Base-by-base conservation (phyloP, 2,113 vertebrate species). In the Catharus bicknelli region DNA sequence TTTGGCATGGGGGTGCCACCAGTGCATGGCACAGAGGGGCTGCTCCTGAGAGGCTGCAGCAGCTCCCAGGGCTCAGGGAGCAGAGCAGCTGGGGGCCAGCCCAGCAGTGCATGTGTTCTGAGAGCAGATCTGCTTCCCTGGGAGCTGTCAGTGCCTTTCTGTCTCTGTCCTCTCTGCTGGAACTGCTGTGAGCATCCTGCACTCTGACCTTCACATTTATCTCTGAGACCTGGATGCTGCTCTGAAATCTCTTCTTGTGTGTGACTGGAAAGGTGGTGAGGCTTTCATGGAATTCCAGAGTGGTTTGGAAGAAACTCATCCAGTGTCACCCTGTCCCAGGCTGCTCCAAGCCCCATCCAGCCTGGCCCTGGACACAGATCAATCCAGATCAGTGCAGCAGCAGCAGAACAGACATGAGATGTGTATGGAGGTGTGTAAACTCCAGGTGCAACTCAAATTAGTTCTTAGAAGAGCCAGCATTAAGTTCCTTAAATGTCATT, bases 1-100 rank as follows among this genome's bases (percentile, higher is more conserved):
- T 93, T 59, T 95, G 40, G 94, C 89, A 86, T 85, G 94, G 86
- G 90, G 63, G 0, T 45, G 17, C 81, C 85, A 34, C 75, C 34
- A 42, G 8, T 97, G 97, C 97, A 98, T 98, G 97, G 89, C 83
- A 76, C 66, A 4, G 29, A 75, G 76, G 61, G 64, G 64, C 29
- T 85, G 79, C 89, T 86, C 26, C 78, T 51, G 8, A 47, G 50
- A 21, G 90, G 83, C 89, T 68, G 59, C 61, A 57, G 10, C 90
- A 34, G 51, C 77, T 74, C 19, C 8, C 3, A 55, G 61, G 72
- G 38, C 23, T 17, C 1, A 7, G 72, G 58, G n/a, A 40, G 12
- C 14, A 11, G 45, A 57, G 62, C 48, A 61, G 86, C 73, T 88
- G 43, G 4, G 8, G 36, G 50, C 13, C 5, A 38, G 66, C 54